Evolutionary conservation across 2,888 invertebrate genomes (phyloP), one percentile per base, ranked within the genome.

Genomic region (Chaetogeoica ovagalla): DNA sequence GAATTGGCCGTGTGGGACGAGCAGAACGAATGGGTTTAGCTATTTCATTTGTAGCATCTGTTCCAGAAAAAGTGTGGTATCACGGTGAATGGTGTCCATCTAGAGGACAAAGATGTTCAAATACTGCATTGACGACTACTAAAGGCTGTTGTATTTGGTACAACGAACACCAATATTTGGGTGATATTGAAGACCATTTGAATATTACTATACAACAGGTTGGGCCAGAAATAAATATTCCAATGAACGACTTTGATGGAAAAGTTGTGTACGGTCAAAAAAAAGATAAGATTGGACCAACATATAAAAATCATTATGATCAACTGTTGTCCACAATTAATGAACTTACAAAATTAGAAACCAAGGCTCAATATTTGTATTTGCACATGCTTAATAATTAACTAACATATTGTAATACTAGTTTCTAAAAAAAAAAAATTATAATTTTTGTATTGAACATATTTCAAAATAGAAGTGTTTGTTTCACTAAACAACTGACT

Each of bases 11-110:
- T 83, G 99, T 99, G 17, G 99, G 99, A 2, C 90, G 99, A 84
- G 99, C 99, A 0, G 99, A 99, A 86, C 91, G 97, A 83, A 99
- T 99, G 99, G 99, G 99, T 19, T 89, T 99, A 81, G 99, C 98
- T 13, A 94, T 99, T 84, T 98, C 98, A 84, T 89, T 99, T 69
- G 97, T 97, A 0, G 91, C 98, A 17, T 90, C 91, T 7, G 94
- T 97, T 3, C 97, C 97, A 0, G 99, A 99, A 87, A 99, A 99
- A 90, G 94, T 94, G 37, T 94, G 94, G 94, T 95, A 95, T 86
- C 96, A 96, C 87, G 98, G 98, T 15, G 95, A 98, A 85, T 96
- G 96, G 93, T 99, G 99, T 86, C 88, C 91, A 77, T 91, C 91
- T 0, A 91, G 95, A 79, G 99, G 98, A 2, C 91, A 93, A 82